Evolutionary conservation across 2,888 invertebrate genomes (phyloP).

Genomic region (Callyntrura guangdongensis): DNA sequence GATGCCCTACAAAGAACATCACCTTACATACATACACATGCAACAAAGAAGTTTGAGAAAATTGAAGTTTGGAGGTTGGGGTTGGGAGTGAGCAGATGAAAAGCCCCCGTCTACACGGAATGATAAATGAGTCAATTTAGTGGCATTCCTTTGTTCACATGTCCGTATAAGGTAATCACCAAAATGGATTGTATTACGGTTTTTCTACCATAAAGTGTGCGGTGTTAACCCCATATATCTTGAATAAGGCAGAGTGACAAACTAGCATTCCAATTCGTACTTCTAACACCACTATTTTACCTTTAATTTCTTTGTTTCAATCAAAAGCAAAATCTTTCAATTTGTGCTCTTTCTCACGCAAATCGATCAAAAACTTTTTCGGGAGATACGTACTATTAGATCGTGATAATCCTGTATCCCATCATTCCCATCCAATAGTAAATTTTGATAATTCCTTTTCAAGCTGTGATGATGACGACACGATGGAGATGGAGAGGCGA

Average conservation of each 20-base stretch:
- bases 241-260: constrained; percentile 18
- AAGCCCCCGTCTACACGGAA: not conserved
- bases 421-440: not conserved
- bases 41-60: constrained; percentile 1
- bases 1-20: constrained; percentile 10
- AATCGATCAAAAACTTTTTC: constrained; percentile 3
- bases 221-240: not conserved
- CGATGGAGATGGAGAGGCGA: not conserved
- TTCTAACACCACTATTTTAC: not conserved
- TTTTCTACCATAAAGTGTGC: not conserved
- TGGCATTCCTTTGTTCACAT: constrained; percentile 5
- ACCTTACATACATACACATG: not conserved
- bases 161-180: constrained; percentile 41
- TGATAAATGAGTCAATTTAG: constrained; percentile 59
- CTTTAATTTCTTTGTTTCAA: constrained; percentile 45
- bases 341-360: constrained; percentile 18
- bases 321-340: constrained; percentile 40
- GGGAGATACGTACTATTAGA: not conserved
- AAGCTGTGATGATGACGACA: not conserved
- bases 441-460: not conserved
- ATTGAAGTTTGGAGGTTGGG: constrained; percentile 28
- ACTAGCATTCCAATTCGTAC: not conserved
- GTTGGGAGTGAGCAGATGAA: constrained; percentile 31
- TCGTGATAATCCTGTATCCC: not conserved
- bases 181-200: constrained; percentile 22